Conservation (phyloP, 2,797 vertebrate species). For the Pipistrellus nathusii region DNA sequence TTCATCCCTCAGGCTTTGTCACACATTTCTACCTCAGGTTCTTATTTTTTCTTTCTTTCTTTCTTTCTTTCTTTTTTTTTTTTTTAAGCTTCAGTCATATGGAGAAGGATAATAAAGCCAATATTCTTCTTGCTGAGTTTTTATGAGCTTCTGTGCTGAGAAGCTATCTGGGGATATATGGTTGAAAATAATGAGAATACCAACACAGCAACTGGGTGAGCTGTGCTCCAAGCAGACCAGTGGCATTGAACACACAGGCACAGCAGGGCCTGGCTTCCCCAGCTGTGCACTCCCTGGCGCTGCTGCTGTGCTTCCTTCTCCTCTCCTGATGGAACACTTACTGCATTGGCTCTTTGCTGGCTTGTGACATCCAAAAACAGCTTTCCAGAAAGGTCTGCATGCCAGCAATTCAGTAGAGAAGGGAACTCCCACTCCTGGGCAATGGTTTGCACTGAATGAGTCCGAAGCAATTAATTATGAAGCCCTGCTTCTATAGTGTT, state of each 20-base stretch:
- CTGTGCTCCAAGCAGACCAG: not conserved
- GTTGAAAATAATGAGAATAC: constrained; percentile 63
- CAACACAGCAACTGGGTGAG: not conserved
- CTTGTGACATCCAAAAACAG: not conserved
- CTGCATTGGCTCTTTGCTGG: not conserved
- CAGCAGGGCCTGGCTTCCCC: fast-evolving
- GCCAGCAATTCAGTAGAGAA: not conserved
- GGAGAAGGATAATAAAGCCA: constrained; percentile 42
- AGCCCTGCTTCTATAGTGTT: not conserved
- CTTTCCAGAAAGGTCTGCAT: constrained; percentile 15
- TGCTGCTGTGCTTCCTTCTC: not conserved
- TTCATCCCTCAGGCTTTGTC: not conserved
- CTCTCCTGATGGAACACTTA: not conserved
- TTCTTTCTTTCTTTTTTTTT: not conserved
- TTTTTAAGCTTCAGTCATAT: not conserved
- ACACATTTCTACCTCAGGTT: not conserved
- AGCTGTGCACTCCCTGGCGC: fast-evolving
- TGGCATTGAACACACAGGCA: not conserved
- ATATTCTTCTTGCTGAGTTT: constrained; percentile 53
- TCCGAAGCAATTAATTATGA: not conserved
- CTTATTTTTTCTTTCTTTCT: not conserved
- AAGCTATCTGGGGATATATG: constrained; percentile 52
- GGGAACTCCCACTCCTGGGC: not conserved
- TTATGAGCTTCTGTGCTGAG: constrained; percentile 52
- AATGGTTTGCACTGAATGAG: not conserved